phyloP scores from a whole-genome alignment of 2,797 vertebrate species.

The Oophaga sylvatica region DNA sequence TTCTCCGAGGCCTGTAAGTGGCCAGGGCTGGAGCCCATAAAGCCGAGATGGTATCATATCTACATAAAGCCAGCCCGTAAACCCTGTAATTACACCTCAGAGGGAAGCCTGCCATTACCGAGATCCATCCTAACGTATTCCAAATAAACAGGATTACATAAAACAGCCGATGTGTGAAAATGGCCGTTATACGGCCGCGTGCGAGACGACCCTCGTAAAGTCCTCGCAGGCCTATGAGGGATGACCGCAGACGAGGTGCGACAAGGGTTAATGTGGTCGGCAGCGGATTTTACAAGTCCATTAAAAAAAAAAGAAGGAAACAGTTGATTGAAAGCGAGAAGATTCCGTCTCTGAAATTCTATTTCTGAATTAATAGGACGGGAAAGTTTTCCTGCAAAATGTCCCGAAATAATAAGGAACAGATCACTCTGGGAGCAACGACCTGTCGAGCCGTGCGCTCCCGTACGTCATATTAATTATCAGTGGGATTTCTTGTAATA shows the following conservation, averaged over 20 bases:
- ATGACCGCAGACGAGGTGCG: slow-evolving; percentile 26
- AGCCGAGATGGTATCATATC: slow-evolving; percentile 32
- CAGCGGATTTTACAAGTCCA: slow-evolving; percentile 12
- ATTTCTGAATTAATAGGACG: background rate
- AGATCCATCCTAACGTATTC: slow-evolving; percentile 13
- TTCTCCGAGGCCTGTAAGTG: slow-evolving; percentile 1
- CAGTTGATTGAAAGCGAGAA: background rate
- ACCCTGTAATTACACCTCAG: slow-evolving; percentile 26
- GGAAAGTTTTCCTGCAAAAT: background rate
- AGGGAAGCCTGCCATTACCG: slow-evolving; percentile 27
- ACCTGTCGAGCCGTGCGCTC: background rate
- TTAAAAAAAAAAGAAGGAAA: slow-evolving; percentile 1
- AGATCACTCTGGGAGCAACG: background rate
- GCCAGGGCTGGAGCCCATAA: slow-evolving; percentile 32
- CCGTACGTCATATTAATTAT: background rate
- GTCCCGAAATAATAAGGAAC: background rate
- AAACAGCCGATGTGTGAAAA: slow-evolving; percentile 5
- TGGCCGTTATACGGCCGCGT: slow-evolving; percentile 12
- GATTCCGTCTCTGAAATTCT: background rate
- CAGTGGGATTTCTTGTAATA: background rate
- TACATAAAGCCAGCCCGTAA: slow-evolving; percentile 34
- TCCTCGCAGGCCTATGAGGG: slow-evolving; percentile 5
- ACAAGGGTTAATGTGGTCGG: slow-evolving; percentile 28
- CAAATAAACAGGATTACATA: slow-evolving; percentile 26
- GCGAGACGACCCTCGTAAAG: slow-evolving; percentile 11